A percentile compares a stretch with the other conserved stretches of the same genome.
These are phyloP conservation scores for Sinosuthora webbiana DNA, from an alignment of 2,113 vertebrate genomes.

Conservation along the genomic window DNA sequence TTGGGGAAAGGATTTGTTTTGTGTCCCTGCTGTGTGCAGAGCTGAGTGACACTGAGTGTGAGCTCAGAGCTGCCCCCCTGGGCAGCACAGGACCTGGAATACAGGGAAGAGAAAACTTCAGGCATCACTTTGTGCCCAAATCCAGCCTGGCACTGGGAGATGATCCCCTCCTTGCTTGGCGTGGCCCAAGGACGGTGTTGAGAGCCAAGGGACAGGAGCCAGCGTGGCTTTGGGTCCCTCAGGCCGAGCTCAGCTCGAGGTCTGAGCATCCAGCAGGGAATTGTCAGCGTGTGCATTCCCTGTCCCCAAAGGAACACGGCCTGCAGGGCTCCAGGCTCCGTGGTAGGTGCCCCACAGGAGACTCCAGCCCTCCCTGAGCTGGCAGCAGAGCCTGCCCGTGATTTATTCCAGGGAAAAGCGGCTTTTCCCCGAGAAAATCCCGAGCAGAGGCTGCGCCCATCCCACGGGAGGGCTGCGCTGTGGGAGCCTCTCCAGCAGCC, in stretches of 20 bases:
- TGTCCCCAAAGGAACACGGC: rapidly evolving
- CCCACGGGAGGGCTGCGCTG: background rate
- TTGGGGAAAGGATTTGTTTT: too few relatives aligned
- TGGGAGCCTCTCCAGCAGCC: background rate
- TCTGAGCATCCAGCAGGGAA: background rate
- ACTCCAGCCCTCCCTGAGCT: background rate
- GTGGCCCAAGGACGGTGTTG: rapidly evolving
- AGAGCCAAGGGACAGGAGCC: background rate
- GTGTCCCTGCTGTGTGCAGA: too few relatives aligned
- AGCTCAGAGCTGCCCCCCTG: too few relatives aligned
- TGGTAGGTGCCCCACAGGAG: background rate
- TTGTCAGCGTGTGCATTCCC: rapidly evolving
- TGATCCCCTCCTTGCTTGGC: background rate
- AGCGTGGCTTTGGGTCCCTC: rapidly evolving
- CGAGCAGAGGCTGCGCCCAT: background rate
- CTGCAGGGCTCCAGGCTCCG: background rate
- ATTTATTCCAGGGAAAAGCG: background rate
- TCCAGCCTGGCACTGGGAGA: background rate
- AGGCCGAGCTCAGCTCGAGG: background rate
- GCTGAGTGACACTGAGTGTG: too few relatives aligned
- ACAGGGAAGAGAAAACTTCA: rapidly evolving
- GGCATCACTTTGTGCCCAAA: background rate
- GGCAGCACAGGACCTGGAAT: too few relatives aligned
- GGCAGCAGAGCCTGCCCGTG: background rate
- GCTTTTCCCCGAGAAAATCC: background rate